Evolutionary conservation across 2,113 vertebrate genomes (phyloP).

Genomic region (Vireo altiloquus): DNA sequence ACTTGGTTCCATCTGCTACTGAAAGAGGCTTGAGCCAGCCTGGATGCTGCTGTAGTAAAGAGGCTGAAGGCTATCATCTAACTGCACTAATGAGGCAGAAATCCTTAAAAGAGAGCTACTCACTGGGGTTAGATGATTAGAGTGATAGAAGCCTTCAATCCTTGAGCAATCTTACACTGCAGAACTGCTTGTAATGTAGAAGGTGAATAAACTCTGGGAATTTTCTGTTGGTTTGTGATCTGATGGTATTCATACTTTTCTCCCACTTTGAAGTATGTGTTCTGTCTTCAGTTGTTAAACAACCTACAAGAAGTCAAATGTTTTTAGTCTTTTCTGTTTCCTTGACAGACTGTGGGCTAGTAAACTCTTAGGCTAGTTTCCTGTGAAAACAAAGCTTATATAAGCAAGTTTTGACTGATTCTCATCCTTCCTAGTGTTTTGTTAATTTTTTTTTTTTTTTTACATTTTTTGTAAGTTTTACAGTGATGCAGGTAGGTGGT

Average conservation of each 20-base stretch:
- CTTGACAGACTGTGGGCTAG: not conserved
- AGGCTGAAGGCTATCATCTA: not conserved
- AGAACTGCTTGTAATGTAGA: not conserved
- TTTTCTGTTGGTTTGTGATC: not conserved
- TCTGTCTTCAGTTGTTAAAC: not conserved
- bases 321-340: not conserved
- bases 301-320: not conserved
- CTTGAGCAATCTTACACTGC: not conserved
- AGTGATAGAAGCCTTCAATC: not conserved
- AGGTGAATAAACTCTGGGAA: not conserved
- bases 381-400: not conserved
- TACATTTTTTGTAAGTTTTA: not conserved
- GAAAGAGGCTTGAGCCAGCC: not conserved
- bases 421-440: not conserved
- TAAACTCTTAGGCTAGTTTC: not conserved
- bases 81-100: not conserved
- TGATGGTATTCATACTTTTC: not conserved
- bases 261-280: not conserved
- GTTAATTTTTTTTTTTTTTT: not conserved
- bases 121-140: not conserved
- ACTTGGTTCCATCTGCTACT: not conserved
- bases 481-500: not conserved
- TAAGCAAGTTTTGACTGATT: not conserved
- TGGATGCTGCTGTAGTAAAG: not conserved
- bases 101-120: not conserved